Conservation (phyloP, 2,888 invertebrate genomes). For the Ceraclea dissimilis region DNA sequence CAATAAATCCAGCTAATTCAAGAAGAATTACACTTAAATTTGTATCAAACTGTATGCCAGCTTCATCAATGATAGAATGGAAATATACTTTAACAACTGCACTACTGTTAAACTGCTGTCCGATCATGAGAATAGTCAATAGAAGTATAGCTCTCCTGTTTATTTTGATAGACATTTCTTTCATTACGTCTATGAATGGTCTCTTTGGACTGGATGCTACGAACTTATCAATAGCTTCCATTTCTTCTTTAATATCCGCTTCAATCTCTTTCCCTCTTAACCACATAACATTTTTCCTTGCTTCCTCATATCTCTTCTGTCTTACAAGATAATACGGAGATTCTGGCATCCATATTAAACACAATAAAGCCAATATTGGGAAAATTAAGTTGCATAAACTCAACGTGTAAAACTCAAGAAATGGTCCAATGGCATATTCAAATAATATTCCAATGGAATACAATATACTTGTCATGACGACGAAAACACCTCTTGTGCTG, state of each 20-base stretch:
- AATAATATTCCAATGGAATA: constrained; percentile 9
- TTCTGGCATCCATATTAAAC: constrained; percentile 25
- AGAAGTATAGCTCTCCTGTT: constrained; percentile 7
- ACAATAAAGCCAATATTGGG: constrained; percentile 20
- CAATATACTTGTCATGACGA: constrained; percentile 9
- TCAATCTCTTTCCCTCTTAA: constrained; percentile 27
- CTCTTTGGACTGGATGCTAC: constrained; percentile 32
- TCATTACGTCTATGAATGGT: constrained; percentile 10
- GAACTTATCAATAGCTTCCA: constrained; percentile 27
- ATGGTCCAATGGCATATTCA: constrained; percentile 17
- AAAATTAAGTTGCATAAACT: constrained; percentile 3
- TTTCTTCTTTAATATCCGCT: constrained; percentile 28
- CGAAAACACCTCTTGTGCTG: constrained; percentile 11
- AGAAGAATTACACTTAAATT: constrained; percentile 6
- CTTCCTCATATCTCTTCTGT: constrained; percentile 25
- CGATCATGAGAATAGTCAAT: constrained; percentile 7
- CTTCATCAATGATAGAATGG: constrained; percentile 8
- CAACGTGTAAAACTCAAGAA: constrained; percentile 8
- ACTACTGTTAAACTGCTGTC: constrained; percentile 11
- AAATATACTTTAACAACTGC: constrained; percentile 5
- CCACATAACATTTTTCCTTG: constrained; percentile 27
- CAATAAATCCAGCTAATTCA: constrained; percentile 6
- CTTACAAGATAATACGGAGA: constrained; percentile 24
- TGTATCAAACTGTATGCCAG: not conserved
- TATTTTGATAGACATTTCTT: constrained; percentile 10